phyloP scores from a whole-genome alignment of 2,113 vertebrate species.

The Hippoglossus stenolepis region DNA sequence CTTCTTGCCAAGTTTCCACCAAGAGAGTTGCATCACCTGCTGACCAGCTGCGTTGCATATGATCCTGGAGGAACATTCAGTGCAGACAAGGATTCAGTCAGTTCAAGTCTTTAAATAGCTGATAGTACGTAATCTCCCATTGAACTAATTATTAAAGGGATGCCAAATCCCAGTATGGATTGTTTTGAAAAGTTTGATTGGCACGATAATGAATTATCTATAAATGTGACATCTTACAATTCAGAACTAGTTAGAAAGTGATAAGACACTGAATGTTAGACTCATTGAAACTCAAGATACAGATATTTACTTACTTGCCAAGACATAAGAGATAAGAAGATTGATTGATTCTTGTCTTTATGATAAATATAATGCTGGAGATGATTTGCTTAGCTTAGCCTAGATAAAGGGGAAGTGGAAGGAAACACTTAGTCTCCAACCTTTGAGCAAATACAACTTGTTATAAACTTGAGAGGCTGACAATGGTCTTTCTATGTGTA shows the following conservation, averaged over 20 bases:
- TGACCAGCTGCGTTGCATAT: slow-evolving; percentile 50
- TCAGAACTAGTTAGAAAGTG: not conserved
- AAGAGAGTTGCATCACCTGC: slow-evolving; percentile 43
- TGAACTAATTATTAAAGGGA: not conserved
- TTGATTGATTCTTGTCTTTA: not conserved
- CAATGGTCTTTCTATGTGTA: no score
- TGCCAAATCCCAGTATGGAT: not conserved
- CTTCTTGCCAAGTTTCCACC: slow-evolving; percentile 53
- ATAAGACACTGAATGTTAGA: not conserved
- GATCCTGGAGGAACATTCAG: slow-evolving; percentile 1
- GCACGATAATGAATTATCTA: not conserved
- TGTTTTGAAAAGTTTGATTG: not conserved
- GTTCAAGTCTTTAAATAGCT: not conserved
- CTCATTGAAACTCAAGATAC: not conserved
- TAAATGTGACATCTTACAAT: not conserved
- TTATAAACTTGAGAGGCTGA: no score
- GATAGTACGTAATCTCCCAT: not conserved
- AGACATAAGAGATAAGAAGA: no score
- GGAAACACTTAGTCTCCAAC: not conserved
- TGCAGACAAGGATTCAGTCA: not conserved
- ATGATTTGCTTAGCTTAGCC: not conserved
- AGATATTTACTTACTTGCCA: no score
- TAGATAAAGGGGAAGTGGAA: not conserved
- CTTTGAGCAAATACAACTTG: no score
- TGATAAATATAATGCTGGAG: not conserved